Percentiles rank a stretch among this genome's conserved stretches.
phyloP scores from a whole-genome alignment of 2,888 invertebrate species.

The Caprella mutica region DNA sequence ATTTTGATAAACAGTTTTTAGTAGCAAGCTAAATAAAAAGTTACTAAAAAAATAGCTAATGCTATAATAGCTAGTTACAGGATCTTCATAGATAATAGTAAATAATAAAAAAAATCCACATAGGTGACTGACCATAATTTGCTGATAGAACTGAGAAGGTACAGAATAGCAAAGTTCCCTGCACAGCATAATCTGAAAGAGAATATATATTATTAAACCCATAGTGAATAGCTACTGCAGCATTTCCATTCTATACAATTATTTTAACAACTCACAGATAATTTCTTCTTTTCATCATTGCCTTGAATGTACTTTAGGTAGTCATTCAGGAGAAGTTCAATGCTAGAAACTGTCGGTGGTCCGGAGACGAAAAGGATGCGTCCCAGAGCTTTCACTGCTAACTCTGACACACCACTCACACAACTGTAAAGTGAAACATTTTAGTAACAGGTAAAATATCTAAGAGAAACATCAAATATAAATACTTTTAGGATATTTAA shows the following conservation, averaged over 20 bases:
- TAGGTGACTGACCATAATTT: conserved; percentile 53
- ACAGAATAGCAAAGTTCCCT: conserved; percentile 88
- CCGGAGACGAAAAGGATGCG: conserved; percentile 60
- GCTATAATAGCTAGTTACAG: too few relatives aligned
- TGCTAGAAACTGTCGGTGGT: conserved; percentile 5
- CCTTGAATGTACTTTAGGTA: not conserved
- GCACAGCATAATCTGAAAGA: conserved; percentile 56
- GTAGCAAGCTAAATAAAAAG: too few relatives aligned
- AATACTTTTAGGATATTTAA: too few relatives aligned
- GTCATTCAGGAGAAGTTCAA: conserved; percentile 4
- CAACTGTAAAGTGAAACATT: too few relatives aligned
- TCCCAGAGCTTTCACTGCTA: conserved; percentile 90
- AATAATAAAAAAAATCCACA: conserved; percentile 35
- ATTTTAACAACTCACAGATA: not conserved
- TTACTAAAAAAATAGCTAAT: too few relatives aligned
- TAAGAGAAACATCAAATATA: too few relatives aligned
- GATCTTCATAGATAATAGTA: too few relatives aligned
- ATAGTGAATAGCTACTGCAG: not conserved
- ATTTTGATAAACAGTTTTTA: too few relatives aligned
- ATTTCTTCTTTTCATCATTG: not conserved
- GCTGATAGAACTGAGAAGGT: conserved; percentile 94
- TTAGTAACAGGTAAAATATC: too few relatives aligned
- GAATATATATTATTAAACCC: not conserved
- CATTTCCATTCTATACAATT: not conserved
- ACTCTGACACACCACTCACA: conserved; percentile 87